Conservation (phyloP, 1,140 invertebrate species). For the Eriocheir sinensis region DNA sequence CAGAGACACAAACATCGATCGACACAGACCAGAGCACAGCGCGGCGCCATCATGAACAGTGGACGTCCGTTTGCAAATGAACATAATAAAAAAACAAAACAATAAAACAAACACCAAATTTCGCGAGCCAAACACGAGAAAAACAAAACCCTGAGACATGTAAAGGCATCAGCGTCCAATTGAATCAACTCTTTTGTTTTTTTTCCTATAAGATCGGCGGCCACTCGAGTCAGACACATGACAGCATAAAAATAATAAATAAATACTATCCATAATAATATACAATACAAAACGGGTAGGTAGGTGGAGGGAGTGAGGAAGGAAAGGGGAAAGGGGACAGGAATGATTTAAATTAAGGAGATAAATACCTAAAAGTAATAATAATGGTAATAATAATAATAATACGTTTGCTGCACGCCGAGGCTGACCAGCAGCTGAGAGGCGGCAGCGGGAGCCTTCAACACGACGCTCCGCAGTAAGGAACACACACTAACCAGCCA, state of each 20-base stretch:
- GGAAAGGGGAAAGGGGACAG: too few species aligned
- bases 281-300: too few species aligned
- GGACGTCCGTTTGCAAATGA: background rate
- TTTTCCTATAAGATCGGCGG: background rate
- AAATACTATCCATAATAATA: slow-evolving; percentile 62
- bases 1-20: background rate
- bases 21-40: too few species aligned
- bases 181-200: too few species aligned
- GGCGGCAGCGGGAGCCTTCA: too few species aligned
- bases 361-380: slow-evolving; percentile 6
- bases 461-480: too few species aligned
- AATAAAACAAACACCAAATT: background rate
- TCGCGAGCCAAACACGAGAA: background rate
- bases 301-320: slow-evolving; percentile 26
- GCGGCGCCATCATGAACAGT: background rate
- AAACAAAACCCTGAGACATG: slow-evolving; percentile 52
- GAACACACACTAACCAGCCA: too few species aligned
- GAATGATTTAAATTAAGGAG: slow-evolving; percentile 26
- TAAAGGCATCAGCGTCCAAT: background rate
- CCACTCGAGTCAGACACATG: slow-evolving; percentile 69
- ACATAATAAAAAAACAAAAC: background rate
- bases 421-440: slow-evolving; percentile 58
- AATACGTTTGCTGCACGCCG: slow-evolving; percentile 32
- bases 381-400: background rate
- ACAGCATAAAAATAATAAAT: slow-evolving; percentile 67